Percentiles rank a stretch among this genome's conserved stretches.
Evolutionary conservation across 2,888 invertebrate genomes (phyloP).

Genomic region (Plebejus anna): DNA sequence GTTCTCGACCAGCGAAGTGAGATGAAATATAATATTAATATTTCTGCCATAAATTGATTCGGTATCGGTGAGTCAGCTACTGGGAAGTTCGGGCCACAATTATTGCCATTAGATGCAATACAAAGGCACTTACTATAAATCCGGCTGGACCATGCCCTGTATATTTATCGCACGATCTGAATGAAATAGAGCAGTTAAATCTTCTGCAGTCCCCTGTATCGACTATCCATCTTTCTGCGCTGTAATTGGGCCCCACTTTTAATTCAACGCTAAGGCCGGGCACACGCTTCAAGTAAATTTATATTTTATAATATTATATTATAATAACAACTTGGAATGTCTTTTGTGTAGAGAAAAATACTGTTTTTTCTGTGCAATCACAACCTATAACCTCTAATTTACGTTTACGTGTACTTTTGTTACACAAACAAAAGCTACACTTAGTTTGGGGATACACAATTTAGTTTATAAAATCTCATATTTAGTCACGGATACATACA

Average conservation of each 20-base stretch:
- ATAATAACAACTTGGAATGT: too few species aligned
- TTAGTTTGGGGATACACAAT: neutral
- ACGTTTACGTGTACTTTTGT: neutral
- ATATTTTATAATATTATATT: neutral
- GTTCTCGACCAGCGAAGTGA: conserved; percentile 3
- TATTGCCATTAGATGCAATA: conserved; percentile 19
- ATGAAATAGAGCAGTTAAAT: conserved; percentile 46
- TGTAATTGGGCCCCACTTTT: conserved; percentile 48
- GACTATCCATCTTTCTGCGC: conserved; percentile 43
- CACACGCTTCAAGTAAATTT: conserved; percentile 3
- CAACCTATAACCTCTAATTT: too few species aligned
- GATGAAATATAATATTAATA: conserved; percentile 9
- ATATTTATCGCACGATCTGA: conserved; percentile 43
- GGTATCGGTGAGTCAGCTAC: conserved; percentile 17
- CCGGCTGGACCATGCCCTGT: conserved; percentile 3
- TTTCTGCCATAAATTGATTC: conserved; percentile 1
- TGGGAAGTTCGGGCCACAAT: conserved; percentile 14
- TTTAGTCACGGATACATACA: neutral
- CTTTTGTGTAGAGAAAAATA: neutral
- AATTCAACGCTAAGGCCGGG: conserved; percentile 32
- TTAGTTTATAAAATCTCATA: neutral
- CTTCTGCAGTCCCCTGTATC: conserved; percentile 42
- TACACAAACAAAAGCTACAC: neutral
- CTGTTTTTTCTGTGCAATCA: too few species aligned
- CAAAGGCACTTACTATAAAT: conserved; percentile 28